A percentile compares a stretch with the other conserved stretches of the same genome.
Conservation (phyloP, 2,113 vertebrate species). For the Tyto alba region DNA sequence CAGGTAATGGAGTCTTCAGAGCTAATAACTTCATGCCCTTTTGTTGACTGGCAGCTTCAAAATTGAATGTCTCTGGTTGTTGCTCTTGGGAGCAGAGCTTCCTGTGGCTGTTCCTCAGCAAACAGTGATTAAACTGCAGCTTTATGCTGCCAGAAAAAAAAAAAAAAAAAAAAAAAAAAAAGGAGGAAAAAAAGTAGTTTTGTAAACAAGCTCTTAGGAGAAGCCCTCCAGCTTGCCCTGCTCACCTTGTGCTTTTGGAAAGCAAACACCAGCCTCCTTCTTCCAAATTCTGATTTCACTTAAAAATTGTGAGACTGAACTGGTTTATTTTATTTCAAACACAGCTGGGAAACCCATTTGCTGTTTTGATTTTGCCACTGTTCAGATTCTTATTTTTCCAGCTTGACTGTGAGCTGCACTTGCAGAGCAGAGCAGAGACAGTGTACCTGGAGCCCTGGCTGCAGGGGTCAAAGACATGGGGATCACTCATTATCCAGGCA, state of each 20-base stretch:
- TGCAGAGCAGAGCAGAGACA: neutral
- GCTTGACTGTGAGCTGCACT: neutral
- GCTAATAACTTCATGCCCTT: slow-evolving; percentile 58
- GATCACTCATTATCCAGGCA: neutral
- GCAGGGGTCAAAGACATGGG: neutral
- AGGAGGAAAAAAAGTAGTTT: neutral
- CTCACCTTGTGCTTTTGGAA: neutral
- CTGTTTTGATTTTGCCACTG: neutral
- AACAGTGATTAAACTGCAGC: slow-evolving; percentile 59
- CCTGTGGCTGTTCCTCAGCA: slow-evolving; percentile 28
- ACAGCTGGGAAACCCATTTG: neutral
- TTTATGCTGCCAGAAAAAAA: neutral
- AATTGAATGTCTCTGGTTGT: slow-evolving; percentile 63
- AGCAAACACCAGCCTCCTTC: neutral
- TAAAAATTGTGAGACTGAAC: neutral
- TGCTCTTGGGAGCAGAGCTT: slow-evolving; percentile 56
- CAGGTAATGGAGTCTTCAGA: slow-evolving; percentile 49
- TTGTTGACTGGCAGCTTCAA: slow-evolving; percentile 63
- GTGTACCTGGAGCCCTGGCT: neutral
- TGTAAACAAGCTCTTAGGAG: slow-evolving; percentile 33
- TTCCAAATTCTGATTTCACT: neutral
- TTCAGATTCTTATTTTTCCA: neutral
- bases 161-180: neutral
- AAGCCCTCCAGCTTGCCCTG: neutral
- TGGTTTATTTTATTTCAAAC: neutral